Evolutionary conservation across 2,113 vertebrate genomes (phyloP).

Genomic region (Forbesichthys papilliferus): DNA sequence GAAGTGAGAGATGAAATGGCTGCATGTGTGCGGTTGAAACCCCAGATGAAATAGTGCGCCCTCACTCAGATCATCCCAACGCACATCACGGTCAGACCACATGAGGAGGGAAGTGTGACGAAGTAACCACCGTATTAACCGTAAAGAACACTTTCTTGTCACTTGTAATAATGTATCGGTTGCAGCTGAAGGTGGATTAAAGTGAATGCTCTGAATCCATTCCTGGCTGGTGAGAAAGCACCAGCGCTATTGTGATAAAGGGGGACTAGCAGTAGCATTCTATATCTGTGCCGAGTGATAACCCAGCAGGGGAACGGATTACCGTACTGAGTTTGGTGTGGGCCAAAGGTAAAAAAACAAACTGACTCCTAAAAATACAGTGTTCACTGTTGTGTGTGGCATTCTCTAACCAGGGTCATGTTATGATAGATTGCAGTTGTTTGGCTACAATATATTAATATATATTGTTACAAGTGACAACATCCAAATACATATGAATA

Average conservation of each 20-base stretch:
- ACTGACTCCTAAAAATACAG: not conserved
- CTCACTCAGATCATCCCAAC: constrained; percentile 24
- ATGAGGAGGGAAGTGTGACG: constrained; percentile 35
- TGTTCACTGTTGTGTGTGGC: not conserved
- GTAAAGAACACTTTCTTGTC: constrained; percentile 39
- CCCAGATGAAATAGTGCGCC: constrained; percentile 39
- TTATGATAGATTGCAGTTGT: not conserved
- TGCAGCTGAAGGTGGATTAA: constrained; percentile 39
- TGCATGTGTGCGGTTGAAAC: constrained; percentile 42
- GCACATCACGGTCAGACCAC: constrained; percentile 48
- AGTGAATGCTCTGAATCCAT: constrained; percentile 45
- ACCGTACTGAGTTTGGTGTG: constrained; percentile 14
- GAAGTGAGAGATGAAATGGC: not conserved
- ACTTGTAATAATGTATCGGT: constrained; percentile 50
- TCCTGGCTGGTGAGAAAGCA: constrained; percentile 26
- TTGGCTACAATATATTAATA: too few relatives aligned
- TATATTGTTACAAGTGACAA: too few relatives aligned
- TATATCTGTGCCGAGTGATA: constrained; percentile 44
- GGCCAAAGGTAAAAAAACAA: constrained; percentile 32
- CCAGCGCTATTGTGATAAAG: constrained; percentile 36
- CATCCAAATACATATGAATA: too few relatives aligned
- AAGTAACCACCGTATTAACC: constrained; percentile 46
- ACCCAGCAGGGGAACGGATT: constrained; percentile 25
- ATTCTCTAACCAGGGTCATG: not conserved
- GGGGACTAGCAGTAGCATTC: constrained; percentile 47